Percentiles rank a stretch among this genome's conserved stretches.
These are phyloP conservation scores for Drosophila lini DNA, from an alignment of 1,140 invertebrate species.

Conservation along the genomic window DNA sequence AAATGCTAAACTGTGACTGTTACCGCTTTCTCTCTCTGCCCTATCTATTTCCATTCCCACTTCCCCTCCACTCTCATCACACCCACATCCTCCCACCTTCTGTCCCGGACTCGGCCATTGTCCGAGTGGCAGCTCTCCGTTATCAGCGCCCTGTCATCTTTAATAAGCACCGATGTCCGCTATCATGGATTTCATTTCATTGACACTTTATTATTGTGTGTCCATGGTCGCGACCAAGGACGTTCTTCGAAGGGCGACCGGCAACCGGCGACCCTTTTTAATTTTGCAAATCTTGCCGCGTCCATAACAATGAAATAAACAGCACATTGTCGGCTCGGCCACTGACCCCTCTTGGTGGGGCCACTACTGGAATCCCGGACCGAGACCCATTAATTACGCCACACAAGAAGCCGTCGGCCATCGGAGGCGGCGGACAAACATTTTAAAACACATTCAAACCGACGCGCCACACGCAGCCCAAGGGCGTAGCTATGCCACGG, in stretches of 20 bases:
- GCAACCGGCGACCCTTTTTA: conserved; percentile 79
- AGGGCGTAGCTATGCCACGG: conserved; percentile 8
- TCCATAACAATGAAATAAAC: conserved; percentile 78
- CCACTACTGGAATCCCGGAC: conserved; percentile 13
- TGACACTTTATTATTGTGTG: conserved; percentile 74
- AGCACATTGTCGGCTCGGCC: conserved; percentile 50
- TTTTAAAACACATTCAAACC: conserved; percentile 60
- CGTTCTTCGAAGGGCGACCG: conserved; percentile 35
- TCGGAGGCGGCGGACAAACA: conserved; percentile 28
- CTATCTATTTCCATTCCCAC: conserved; percentile 35
- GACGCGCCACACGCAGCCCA: conserved; percentile 38
- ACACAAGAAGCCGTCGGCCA: conserved; percentile 44
- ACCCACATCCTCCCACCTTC: conserved; percentile 34
- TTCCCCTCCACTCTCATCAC: conserved; percentile 3
- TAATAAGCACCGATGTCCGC: conserved; percentile 78
- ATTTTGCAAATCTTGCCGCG: conserved; percentile 75
- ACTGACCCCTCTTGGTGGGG: conserved; percentile 29
- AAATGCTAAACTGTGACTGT: conserved; percentile 71
- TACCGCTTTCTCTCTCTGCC: conserved; percentile 4
- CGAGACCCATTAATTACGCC: conserved; percentile 74
- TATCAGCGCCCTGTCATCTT: conserved; percentile 76
- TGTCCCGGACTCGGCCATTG: conserved; percentile 34
- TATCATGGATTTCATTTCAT: conserved; percentile 78
- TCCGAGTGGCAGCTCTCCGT: conserved; percentile 43
- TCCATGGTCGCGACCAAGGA: conserved; percentile 27